Percentiles rank a stretch among this genome's conserved stretches.
Evolutionary conservation across 2,888 invertebrate genomes (phyloP).

Genomic region (Saturnia pavonia): DNA sequence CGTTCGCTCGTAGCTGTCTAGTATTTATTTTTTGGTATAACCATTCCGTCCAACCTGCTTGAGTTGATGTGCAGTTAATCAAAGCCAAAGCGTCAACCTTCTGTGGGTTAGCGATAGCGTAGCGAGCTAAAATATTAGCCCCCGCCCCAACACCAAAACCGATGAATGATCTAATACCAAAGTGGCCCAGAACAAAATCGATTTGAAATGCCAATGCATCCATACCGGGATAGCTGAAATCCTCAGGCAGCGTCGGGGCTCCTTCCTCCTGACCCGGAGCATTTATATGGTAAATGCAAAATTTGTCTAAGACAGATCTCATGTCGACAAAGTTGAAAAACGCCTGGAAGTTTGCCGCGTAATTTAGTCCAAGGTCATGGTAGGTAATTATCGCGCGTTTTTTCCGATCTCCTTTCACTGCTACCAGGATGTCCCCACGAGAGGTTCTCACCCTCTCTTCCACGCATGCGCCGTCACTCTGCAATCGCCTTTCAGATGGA

Average conservation of each 20-base stretch:
- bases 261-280: constrained; percentile 99
- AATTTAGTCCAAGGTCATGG: constrained; percentile 99
- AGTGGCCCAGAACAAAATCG: constrained; percentile 93
- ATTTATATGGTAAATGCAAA: constrained; percentile 99
- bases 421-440: constrained; percentile 94
- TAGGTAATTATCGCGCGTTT: constrained; percentile 98
- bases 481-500: constrained; percentile 86
- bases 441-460: constrained; percentile 93
- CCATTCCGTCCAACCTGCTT: constrained; percentile 99
- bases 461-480: constrained; percentile 79
- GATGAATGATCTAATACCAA: constrained; percentile 94
- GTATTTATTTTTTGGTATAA: constrained; percentile 98
- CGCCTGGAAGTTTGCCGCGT: constrained; percentile 95
- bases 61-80: constrained; percentile 96
- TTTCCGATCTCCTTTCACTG: constrained; percentile 95
- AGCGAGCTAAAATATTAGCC: constrained; percentile 88
- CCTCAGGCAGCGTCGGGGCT: constrained; percentile 90
- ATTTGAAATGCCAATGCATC: constrained; percentile 97
- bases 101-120: constrained; percentile 92
- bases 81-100: constrained; percentile 95
- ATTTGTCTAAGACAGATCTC: constrained; percentile 93
- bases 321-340: constrained; percentile 97
- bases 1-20: constrained; percentile 91
- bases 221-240: constrained; percentile 98
- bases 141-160: constrained; percentile 97